A percentile compares a stretch with the other conserved stretches of the same genome.
phyloP scores from a whole-genome alignment of 2,888 invertebrate species.

The Formica aserva region DNA sequence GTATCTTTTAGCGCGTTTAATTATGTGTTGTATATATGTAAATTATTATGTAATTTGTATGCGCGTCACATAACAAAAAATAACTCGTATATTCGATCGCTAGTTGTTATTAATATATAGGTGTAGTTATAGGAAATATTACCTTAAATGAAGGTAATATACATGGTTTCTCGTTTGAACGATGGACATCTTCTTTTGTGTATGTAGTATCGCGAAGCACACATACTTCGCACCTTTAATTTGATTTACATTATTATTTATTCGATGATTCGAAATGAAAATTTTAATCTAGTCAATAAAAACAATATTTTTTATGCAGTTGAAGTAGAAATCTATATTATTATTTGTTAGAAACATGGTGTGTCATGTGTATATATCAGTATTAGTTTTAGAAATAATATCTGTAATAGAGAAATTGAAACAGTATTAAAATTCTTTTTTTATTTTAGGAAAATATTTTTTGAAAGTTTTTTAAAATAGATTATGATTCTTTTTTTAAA shows the following conservation, averaged over 20 bases:
- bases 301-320: slow-evolving; percentile 18
- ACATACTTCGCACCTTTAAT: background rate
- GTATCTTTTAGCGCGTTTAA: slow-evolving; percentile 78
- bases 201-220: background rate
- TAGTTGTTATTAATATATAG: slow-evolving; percentile 71
- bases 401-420: slow-evolving; percentile 21
- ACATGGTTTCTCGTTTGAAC: slow-evolving; percentile 73
- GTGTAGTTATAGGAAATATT: slow-evolving; percentile 62
- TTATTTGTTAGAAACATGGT: slow-evolving; percentile 10
- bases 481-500: background rate
- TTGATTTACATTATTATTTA: slow-evolving; percentile 29
- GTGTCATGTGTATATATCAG: background rate
- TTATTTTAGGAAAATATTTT: background rate
- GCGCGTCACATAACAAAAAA: slow-evolving; percentile 67
- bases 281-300: slow-evolving; percentile 66
- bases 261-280: slow-evolving; percentile 38
- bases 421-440: slow-evolving; percentile 19
- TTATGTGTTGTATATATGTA: slow-evolving; percentile 85
- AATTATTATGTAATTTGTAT: slow-evolving; percentile 84
- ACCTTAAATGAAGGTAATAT: slow-evolving; percentile 43
- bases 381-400: slow-evolving; percentile 35
- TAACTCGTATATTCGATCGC: slow-evolving; percentile 70
- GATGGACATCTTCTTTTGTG: slow-evolving; percentile 42
- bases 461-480: background rate
- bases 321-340: slow-evolving; percentile 13